A percentile compares a stretch with the other conserved stretches of the same genome.
These are phyloP conservation scores for Leucophenga varia DNA, from an alignment of 1,140 invertebrate species.

Conservation along the genomic window DNA sequence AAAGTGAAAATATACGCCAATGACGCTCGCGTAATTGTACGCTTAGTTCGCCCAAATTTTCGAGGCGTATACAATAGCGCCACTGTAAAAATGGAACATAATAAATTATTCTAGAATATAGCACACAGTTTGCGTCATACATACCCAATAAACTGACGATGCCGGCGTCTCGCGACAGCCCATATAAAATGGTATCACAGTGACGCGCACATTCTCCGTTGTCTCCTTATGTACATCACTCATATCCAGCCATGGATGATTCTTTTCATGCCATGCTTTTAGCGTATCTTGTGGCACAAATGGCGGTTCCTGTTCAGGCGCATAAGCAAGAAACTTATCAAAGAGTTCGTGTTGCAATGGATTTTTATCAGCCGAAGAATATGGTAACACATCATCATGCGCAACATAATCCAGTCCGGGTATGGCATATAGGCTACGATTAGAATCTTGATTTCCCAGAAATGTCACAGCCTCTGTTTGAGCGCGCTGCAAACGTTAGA, in stretches of 20 bases:
- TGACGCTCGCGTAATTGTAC: constrained; percentile 93
- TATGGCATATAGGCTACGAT: constrained; percentile 89
- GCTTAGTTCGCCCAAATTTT: constrained; percentile 86
- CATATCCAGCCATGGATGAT: constrained; percentile 94
- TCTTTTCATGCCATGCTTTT: constrained; percentile 94
- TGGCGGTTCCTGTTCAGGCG: constrained; percentile 75
- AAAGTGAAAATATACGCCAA: constrained; percentile 95
- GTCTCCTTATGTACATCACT: constrained; percentile 98
- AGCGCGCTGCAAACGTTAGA: constrained; percentile 68
- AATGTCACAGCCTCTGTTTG: constrained; percentile 98
- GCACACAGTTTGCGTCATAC: constrained; percentile 10
- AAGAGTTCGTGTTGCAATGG: constrained; percentile 93
- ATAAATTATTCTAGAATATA: background rate
- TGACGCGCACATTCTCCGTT: constrained; percentile 92
- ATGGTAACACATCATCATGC: constrained; percentile 92
- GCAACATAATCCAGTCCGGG: constrained; percentile 95
- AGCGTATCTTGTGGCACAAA: constrained; percentile 89
- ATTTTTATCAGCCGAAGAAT: constrained; percentile 72
- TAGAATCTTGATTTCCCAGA: constrained; percentile 92
- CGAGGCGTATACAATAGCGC: constrained; percentile 93
- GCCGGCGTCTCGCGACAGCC: constrained; percentile 82
- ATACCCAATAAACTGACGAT: constrained; percentile 89
- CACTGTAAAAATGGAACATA: constrained; percentile 65
- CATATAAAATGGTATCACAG: constrained; percentile 94
- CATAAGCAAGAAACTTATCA: constrained; percentile 88